These are phyloP conservation scores for Drosophila arizonae DNA, from an alignment of 1,140 invertebrate species.

Conservation along the genomic window DNA sequence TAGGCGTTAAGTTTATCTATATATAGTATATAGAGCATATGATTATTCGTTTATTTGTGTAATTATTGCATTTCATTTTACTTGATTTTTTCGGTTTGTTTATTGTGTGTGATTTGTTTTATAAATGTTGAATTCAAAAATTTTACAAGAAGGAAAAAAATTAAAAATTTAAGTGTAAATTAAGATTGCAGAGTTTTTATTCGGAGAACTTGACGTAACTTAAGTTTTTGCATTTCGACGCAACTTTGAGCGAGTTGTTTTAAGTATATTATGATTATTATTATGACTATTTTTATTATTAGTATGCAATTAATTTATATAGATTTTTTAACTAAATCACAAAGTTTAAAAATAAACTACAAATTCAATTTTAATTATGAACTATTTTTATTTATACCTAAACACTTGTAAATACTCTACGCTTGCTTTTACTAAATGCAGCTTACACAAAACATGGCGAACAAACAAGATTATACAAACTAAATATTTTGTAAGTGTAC, in stretches of 20 bases:
- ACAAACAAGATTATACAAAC: conserved; percentile 10
- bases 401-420: conserved; percentile 50
- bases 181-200: conserved; percentile 22
- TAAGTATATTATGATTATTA: conserved; percentile 59
- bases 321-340: conserved; percentile 41
- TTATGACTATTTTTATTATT: conserved; percentile 52
- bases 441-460: conserved; percentile 24
- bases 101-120: conserved; percentile 49
- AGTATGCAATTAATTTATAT: conserved; percentile 68
- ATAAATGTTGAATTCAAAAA: conserved; percentile 25
- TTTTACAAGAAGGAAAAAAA: conserved; percentile 1
- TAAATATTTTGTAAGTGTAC: conserved; percentile 36
- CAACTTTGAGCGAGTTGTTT: conserved; percentile 63
- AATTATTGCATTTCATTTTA: conserved; percentile 44
- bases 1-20: conserved; percentile 67
- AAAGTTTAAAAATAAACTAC: conserved; percentile 36
- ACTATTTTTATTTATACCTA: conserved; percentile 33
- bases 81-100: conserved; percentile 45
- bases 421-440: conserved; percentile 32
- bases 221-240: conserved; percentile 50
- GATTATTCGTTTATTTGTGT: conserved; percentile 34
- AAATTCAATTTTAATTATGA: conserved; percentile 52
- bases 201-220: conserved; percentile 27
- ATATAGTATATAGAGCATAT: conserved; percentile 21
- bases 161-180: conserved; percentile 28